Percentiles rank a stretch among this genome's conserved stretches.
phyloP scores from a whole-genome alignment of 2,888 invertebrate species.

The Proisotoma minuta region DNA sequence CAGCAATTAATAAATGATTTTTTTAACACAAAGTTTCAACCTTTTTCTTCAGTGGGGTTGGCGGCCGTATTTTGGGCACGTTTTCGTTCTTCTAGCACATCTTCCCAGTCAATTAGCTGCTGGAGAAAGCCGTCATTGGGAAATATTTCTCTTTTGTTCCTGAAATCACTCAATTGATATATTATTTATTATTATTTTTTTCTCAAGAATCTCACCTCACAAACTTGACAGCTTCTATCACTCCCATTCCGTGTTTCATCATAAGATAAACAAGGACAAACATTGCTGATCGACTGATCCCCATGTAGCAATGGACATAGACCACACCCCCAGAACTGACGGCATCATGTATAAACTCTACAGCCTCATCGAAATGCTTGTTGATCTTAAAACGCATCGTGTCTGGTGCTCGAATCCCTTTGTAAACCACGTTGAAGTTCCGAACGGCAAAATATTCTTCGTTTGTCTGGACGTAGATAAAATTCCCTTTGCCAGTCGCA shows the following conservation, averaged over 20 bases:
- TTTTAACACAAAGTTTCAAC: no score
- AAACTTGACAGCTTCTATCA: conserved; percentile 62
- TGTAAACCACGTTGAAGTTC: neutral
- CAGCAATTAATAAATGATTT: no score
- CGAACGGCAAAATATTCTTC: conserved; percentile 5
- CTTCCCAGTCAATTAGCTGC: conserved; percentile 65
- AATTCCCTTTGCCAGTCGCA: conserved; percentile 6
- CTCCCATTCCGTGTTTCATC: conserved; percentile 70
- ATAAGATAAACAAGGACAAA: conserved; percentile 75
- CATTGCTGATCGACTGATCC: conserved; percentile 76
- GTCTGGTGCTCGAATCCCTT: conserved; percentile 2
- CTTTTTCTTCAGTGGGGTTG: no score
- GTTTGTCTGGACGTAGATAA: conserved; percentile 7
- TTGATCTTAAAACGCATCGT: neutral
- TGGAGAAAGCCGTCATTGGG: conserved; percentile 77
- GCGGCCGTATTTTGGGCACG: no score
- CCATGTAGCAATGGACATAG: conserved; percentile 74
- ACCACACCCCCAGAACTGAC: conserved; percentile 50
- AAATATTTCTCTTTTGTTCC: conserved; percentile 64
- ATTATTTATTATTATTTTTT: neutral
- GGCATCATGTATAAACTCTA: conserved; percentile 1
- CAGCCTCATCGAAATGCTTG: conserved; percentile 3
- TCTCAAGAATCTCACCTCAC: conserved; percentile 55
- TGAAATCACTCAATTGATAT: neutral
- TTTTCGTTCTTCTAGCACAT: conserved; percentile 3